A percentile compares a stretch with the other conserved stretches of the same genome.
phyloP scores from a whole-genome alignment of 1,140 invertebrate genomes.

The Leptonema lineaticorne region DNA sequence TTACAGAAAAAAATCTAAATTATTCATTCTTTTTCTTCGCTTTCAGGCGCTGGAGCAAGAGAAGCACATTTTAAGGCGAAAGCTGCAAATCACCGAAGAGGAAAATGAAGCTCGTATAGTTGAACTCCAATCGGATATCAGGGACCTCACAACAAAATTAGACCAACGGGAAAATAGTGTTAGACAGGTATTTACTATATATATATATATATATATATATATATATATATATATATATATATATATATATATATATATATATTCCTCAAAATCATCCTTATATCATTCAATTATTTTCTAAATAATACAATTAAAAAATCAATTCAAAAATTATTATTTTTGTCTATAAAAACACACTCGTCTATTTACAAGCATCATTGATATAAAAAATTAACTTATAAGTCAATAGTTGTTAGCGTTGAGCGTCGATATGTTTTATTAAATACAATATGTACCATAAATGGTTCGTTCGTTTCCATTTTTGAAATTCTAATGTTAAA shows the following conservation, averaged over 20 bases:
- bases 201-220: not conserved
- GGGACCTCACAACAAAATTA: conserved; percentile 69
- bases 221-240: not conserved
- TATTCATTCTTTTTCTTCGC: conserved; percentile 34
- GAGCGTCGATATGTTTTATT: too few species aligned
- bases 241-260: not conserved
- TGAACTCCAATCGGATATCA: conserved; percentile 86
- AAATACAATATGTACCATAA: too few species aligned
- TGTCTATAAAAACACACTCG: too few species aligned
- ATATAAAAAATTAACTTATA: too few species aligned
- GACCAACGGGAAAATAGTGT: conserved; percentile 63
- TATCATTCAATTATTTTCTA: not conserved
- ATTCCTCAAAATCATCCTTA: too few species aligned
- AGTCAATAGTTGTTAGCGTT: too few species aligned
- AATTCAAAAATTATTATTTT: too few species aligned
- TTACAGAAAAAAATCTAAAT: not conserved
- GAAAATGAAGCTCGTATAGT: conserved; percentile 87
- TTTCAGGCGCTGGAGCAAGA: conserved; percentile 89
- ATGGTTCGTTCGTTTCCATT: too few species aligned
- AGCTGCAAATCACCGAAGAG: conserved; percentile 78
- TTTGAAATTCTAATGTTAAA: too few species aligned
- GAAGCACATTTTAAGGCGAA: conserved; percentile 80
- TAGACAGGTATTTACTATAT: conserved; percentile 52
- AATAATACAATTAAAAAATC: too few species aligned
- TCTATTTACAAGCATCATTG: too few species aligned